These are phyloP conservation scores for Ondatra zibethicus DNA, from an alignment of 2,113 vertebrate species.

Conservation along the genomic window DNA sequence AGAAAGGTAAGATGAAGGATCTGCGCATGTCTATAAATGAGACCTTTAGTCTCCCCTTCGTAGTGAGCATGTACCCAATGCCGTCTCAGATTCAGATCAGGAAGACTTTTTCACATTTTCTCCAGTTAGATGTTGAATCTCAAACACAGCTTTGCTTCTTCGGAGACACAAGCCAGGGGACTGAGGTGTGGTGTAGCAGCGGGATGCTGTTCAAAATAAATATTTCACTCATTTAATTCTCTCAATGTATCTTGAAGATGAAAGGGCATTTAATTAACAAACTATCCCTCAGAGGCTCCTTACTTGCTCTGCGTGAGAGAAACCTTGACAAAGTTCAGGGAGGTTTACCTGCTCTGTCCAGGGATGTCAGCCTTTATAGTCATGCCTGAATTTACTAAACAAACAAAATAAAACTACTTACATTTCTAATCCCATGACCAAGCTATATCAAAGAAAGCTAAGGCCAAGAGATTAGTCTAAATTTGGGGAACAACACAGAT, in stretches of 20 bases:
- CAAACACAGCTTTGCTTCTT: slow-evolving; percentile 42
- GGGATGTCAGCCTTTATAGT: not conserved
- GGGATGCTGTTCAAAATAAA: slow-evolving; percentile 44
- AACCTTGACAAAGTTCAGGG: slow-evolving; percentile 23
- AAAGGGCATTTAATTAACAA: slow-evolving; percentile 66
- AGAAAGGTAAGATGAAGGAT: not conserved
- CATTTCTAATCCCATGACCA: slow-evolving; percentile 5
- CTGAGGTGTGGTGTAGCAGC: not conserved
- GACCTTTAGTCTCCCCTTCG: not conserved
- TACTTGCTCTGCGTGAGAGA: slow-evolving; percentile 25
- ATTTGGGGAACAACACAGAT: slow-evolving; percentile 24
- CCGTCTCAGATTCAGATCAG: not conserved
- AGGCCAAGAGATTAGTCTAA: slow-evolving; percentile 29
- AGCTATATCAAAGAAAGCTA: slow-evolving; percentile 45
- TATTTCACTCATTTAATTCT: slow-evolving; percentile 57
- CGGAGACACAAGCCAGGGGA: not conserved
- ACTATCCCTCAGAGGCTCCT: slow-evolving; percentile 12
- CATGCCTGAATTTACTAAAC: slow-evolving; percentile 20
- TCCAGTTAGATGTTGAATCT: slow-evolving; percentile 50
- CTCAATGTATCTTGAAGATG: slow-evolving; percentile 53
- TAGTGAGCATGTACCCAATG: not conserved
- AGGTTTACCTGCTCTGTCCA: not conserved
- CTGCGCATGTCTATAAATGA: not conserved
- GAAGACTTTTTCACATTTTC: slow-evolving; percentile 45
- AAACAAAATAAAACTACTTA: slow-evolving; percentile 9